These are phyloP conservation scores for Pachycephala philippinensis DNA, from an alignment of 2,113 vertebrate species.

Conservation along the genomic window DNA sequence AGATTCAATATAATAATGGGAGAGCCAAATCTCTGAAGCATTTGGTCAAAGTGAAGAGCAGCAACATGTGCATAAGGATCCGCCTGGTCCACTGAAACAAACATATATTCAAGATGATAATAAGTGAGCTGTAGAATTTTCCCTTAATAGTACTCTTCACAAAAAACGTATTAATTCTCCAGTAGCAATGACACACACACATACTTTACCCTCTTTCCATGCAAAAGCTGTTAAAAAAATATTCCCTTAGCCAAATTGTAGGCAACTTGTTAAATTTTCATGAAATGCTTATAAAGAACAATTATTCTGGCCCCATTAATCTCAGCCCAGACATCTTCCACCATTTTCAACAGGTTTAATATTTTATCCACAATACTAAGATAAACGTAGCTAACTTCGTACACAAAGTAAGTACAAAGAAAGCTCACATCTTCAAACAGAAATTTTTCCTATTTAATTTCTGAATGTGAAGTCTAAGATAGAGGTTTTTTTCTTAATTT, in stretches of 20 bases:
- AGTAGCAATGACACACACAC: background rate
- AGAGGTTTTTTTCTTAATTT: background rate
- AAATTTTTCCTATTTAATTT: background rate
- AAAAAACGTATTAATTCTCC: background rate
- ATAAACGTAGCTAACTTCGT: background rate
- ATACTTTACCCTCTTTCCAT: background rate
- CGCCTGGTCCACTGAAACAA: constrained; percentile 91
- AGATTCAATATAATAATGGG: constrained; percentile 98
- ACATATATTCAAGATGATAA: background rate
- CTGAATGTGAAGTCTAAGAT: background rate
- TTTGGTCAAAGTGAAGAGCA: constrained; percentile 96
- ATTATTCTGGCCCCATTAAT: background rate
- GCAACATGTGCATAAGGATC: constrained; percentile 93
- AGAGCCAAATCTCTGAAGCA: constrained; percentile 96
- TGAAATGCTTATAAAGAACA: background rate
- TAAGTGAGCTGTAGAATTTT: background rate
- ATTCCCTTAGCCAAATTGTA: background rate
- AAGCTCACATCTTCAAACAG: background rate
- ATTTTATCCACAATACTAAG: background rate
- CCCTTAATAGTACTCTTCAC: background rate
- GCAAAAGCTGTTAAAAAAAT: background rate
- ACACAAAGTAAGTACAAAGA: background rate
- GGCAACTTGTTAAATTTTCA: background rate
- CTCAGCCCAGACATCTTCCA: background rate
- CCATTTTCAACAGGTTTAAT: background rate